These are phyloP conservation scores for Mactra quadrangularis DNA, from an alignment of 1,140 invertebrate species.

Conservation along the genomic window DNA sequence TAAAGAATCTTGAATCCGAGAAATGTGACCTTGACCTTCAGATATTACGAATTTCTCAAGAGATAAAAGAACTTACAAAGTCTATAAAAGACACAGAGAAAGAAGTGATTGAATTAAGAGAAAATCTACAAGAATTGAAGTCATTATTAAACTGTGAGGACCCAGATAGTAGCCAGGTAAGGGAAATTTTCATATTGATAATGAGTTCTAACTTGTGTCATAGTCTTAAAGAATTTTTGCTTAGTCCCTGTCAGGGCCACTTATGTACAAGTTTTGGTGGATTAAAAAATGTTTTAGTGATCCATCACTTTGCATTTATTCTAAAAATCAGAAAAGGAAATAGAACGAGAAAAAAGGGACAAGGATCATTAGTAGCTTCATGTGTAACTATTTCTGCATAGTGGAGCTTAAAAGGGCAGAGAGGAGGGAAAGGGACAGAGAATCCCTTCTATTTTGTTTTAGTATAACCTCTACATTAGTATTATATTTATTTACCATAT, in stretches of 20 bases:
- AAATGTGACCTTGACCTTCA: slow-evolving; percentile 34
- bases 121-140: no score
- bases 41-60: neutral
- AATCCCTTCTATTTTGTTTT: no score
- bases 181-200: neutral
- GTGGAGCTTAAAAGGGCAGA: no score
- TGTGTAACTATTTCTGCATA: no score
- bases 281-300: neutral
- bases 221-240: neutral
- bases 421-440: no score
- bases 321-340: neutral
- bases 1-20: slow-evolving; percentile 53
- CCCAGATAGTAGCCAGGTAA: slow-evolving; percentile 19
- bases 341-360: neutral
- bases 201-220: neutral
- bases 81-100: slow-evolving; percentile 46
- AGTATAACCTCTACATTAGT: no score
- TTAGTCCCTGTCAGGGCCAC: neutral
- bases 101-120: slow-evolving; percentile 51
- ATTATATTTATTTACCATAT: no score
- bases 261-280: neutral
- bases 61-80: slow-evolving; percentile 41
- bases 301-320: neutral
- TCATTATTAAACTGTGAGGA: slow-evolving; percentile 23
- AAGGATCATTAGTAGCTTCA: neutral